Base-by-base conservation (phyloP, 1,140 invertebrate species). In the Dendrolimus punctatus region DNA sequence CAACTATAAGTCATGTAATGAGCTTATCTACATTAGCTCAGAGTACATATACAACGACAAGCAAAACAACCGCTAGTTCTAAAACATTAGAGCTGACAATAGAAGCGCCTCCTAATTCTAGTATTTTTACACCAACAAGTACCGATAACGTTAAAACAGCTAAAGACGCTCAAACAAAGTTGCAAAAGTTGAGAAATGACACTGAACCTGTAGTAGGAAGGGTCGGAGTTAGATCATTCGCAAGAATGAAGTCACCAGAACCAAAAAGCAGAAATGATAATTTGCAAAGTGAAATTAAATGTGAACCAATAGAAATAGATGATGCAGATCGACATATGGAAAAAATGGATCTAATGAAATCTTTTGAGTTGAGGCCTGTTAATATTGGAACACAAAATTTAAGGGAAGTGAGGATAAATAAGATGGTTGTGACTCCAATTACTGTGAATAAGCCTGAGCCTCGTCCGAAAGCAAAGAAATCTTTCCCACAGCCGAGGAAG, bases 271-370 rank as follows among this genome's bases (percentile, higher is more conserved):
- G 57, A 6, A 66, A 58, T 8, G 65, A 73, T 4, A 53, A 55
- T 40, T 68, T 77, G n/a, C 58, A 78, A 61, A 64, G 86, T 0
- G 83, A 86, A 55, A 78, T 85, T 2, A 87, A 87, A 60, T 57
- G 76, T 4, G 83, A 87, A 51, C 83, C 85, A 0, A 74, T 83
- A 9, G 85, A 87, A 9, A 56, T 73, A 2, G 83, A 85, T 7
- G 85, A 87, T 5, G 49, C 65, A 0, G 75, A 76, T 4, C 44
- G 80, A 3, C 73, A 80, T 9, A 62, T 62, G 6, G 82, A 85
- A 41, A 85, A 85, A 48, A 68, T 80, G 62, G 68, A 83, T 58
- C 53, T 86, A n/a, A 77, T 86, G 72, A 81, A 78, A 41, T 65
- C 76, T 6, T 80, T 85, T 43, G 71, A 69, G 39, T 57, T 86